Evolutionary conservation across 2,888 invertebrate species (phyloP).

Genomic region (Antheraea yamamai): DNA sequence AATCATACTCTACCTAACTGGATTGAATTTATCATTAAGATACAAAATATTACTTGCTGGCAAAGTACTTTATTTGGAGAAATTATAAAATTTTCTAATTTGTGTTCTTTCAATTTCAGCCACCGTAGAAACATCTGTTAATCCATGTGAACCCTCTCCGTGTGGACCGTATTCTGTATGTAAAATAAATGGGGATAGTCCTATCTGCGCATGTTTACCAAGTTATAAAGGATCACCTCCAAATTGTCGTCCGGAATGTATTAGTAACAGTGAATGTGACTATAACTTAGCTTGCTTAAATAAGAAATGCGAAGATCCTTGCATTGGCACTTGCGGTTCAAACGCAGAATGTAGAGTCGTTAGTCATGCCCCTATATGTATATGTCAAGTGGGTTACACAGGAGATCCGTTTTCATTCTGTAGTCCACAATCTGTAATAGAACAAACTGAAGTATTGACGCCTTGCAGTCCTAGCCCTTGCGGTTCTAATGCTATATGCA

Average conservation of each 20-base stretch:
- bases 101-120: slow-evolving; percentile 38
- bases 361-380: slow-evolving; percentile 88
- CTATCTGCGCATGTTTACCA: slow-evolving; percentile 88
- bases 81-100: not conserved
- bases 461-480: slow-evolving; percentile 86
- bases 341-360: slow-evolving; percentile 90
- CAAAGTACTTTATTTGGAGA: not conserved
- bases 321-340: slow-evolving; percentile 86
- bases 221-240: slow-evolving; percentile 87
- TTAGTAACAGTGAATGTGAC: slow-evolving; percentile 88
- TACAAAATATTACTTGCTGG: not conserved
- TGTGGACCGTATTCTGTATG: slow-evolving; percentile 90
- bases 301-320: slow-evolving; percentile 89
- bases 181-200: slow-evolving; percentile 84
- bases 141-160: slow-evolving; percentile 87
- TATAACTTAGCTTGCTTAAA: slow-evolving; percentile 87
- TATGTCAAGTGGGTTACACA: slow-evolving; percentile 85
- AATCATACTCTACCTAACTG: not conserved
- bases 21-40: not conserved
- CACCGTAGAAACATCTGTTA: slow-evolving; percentile 54
- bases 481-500: slow-evolving; percentile 84
- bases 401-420: slow-evolving; percentile 91
- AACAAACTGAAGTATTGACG: slow-evolving; percentile 67
- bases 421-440: slow-evolving; percentile 55
- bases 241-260: slow-evolving; percentile 90